A percentile compares a stretch with the other conserved stretches of the same genome.
Conservation (phyloP, 2,888 invertebrate species). For the Nephrotoma appendiculata region DNA sequence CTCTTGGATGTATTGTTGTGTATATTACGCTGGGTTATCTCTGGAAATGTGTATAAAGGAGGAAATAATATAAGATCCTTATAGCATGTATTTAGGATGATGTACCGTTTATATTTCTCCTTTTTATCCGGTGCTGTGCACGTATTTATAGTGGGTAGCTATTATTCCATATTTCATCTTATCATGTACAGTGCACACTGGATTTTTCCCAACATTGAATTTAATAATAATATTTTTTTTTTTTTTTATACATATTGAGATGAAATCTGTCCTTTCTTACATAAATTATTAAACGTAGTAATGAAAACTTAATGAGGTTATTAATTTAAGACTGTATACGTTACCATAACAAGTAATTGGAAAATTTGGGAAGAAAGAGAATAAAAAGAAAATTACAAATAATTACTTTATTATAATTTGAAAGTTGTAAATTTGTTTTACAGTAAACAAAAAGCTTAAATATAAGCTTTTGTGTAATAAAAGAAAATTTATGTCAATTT, state of each 20-base stretch:
- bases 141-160: too few relatives aligned
- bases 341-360: not conserved
- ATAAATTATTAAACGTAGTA: not conserved
- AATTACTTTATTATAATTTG: not conserved
- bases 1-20: not conserved
- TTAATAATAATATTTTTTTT: too few relatives aligned
- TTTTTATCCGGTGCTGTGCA: not conserved
- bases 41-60: not conserved
- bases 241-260: not conserved
- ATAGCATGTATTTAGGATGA: not conserved
- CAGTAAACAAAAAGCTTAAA: not conserved
- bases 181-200: too few relatives aligned
- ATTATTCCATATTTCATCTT: too few relatives aligned
- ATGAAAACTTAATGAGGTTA: not conserved
- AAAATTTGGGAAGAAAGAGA: not conserved
- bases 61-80: not conserved
- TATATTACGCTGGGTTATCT: not conserved
- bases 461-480: not conserved
- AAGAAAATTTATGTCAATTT: not conserved
- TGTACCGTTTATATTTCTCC: not conserved
- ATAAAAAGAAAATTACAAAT: not conserved
- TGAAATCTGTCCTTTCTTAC: not conserved
- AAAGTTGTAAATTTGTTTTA: not conserved
- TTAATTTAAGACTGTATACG: not conserved
- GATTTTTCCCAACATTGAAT: too few relatives aligned